Conservation (phyloP, 2,113 vertebrate genomes). For the Syngnathus scovelli region DNA sequence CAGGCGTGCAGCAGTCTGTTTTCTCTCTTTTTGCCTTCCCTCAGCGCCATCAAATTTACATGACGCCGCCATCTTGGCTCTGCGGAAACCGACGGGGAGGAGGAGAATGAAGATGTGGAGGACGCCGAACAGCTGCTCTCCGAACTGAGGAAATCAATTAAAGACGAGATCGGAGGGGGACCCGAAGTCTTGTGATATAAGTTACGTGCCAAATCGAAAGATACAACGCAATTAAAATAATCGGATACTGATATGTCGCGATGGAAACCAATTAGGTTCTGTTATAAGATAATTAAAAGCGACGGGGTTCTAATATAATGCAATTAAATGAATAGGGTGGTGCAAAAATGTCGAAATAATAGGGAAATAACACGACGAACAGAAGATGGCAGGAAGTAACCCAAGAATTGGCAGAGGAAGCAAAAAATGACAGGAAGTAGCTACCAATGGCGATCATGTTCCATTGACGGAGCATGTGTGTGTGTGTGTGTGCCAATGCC, state of each 20-base stretch:
- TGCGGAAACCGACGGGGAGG: conserved; percentile 12
- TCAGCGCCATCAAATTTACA: conserved; percentile 51
- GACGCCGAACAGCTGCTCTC: conserved; percentile 37
- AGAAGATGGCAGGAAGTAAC: background rate
- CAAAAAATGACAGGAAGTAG: background rate
- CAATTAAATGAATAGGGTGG: background rate
- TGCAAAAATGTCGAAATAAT: background rate
- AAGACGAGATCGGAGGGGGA: conserved; percentile 32
- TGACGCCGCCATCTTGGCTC: conserved; percentile 25
- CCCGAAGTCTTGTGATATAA: background rate
- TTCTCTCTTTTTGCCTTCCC: conserved; percentile 38
- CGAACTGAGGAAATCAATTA: conserved; percentile 18
- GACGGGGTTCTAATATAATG: background rate
- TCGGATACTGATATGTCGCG: too few relatives aligned
- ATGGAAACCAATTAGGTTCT: background rate
- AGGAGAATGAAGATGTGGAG: background rate
- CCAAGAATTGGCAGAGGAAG: too few relatives aligned
- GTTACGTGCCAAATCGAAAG: background rate
- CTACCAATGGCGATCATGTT: background rate
- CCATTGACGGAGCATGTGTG: background rate
- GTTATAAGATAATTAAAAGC: background rate
- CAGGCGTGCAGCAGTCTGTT: conserved; percentile 30
- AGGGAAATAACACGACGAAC: background rate
- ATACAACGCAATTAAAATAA: background rate
- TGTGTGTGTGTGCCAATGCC: background rate